A percentile compares a stretch with the other conserved stretches of the same genome.
Evolutionary conservation across 2,113 vertebrate genomes (phyloP).

Genomic region (Notiomystis cincta): DNA sequence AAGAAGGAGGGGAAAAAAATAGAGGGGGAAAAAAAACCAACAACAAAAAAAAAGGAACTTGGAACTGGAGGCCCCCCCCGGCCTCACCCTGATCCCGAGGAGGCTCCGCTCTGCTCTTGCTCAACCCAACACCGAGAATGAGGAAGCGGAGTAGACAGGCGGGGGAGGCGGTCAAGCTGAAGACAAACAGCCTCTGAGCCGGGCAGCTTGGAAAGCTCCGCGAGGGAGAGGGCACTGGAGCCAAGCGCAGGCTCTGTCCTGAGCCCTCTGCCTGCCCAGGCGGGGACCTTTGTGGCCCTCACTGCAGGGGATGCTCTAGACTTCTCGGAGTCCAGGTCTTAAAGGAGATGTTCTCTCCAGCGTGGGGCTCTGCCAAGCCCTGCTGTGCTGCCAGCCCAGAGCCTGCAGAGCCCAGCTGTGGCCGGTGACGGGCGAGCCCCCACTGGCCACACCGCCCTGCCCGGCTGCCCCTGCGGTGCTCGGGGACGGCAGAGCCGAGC

Average conservation of each 20-base stretch:
- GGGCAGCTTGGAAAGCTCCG: neutral
- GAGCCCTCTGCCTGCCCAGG: fast-evolving
- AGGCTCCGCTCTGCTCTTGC: slow-evolving; percentile 57
- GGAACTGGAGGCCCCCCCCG: neutral
- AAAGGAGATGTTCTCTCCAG: neutral
- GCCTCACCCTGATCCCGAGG: slow-evolving; percentile 50
- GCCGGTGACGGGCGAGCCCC: fast-evolving
- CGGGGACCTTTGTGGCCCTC: neutral
- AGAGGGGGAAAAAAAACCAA: neutral
- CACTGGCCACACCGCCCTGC: neutral
- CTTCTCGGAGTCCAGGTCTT: neutral
- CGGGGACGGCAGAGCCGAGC: fast-evolving
- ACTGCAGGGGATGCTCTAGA: neutral
- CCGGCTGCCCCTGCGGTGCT: fast-evolving
- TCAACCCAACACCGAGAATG: slow-evolving; percentile 58
- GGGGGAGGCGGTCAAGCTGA: slow-evolving; percentile 50
- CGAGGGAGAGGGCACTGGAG: neutral
- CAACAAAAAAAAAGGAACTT: slow-evolving; percentile 31
- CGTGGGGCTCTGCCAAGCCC: neutral
- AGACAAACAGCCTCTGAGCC: slow-evolving; percentile 26
- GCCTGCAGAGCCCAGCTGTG: fast-evolving
- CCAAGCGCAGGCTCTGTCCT: neutral
- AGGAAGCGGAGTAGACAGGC: slow-evolving; percentile 64
- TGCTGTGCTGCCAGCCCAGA: neutral
- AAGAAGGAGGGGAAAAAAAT: neutral